Base-by-base conservation (phyloP, 2,113 vertebrate genomes). In the Heloderma charlesbogerti region DNA sequence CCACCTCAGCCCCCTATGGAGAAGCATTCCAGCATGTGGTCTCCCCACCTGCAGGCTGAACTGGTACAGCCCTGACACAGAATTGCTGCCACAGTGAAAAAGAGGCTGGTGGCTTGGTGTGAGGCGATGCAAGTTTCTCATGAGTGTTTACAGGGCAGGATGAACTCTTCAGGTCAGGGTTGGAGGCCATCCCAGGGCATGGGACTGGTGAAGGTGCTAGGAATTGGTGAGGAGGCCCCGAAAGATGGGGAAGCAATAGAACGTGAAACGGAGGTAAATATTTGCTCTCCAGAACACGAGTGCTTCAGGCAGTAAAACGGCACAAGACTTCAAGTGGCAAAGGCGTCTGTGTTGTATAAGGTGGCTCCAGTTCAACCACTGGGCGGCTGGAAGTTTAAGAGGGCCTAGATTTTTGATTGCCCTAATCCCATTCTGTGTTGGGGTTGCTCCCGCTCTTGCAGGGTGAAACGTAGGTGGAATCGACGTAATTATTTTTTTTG, bases 151-250 rank as follows among this genome's bases (percentile, higher is more conserved):
- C 27, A 8, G 15, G 27, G 29, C 12, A 7, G 31, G 40, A 34
- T 3, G 40, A 63, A 37, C 31, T 2, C 54, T 25, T 83, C 3
- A 13, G 71, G 2, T 57, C 5, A 0, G 60, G 45, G 27, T 51
- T 20, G 37, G 63, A 29, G 48, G 48, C 22, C 7, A 74, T 75
- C 48, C 25, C 48, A 37, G 84, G 66, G 0, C 16, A 1, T 0
- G 0, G 0, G 67, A 69, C 27, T 8, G 67, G 27, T 6, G 27
- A 27, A 27, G 67, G 6, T 20, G 4, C 34, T n/a, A 15, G n/a
- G n/a, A 15, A 74, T 4, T 0, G 31, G 48, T 3, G 29, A 54
- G 84, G 85, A 75, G n/a, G 18, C 27, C 79, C 60, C 25, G 0
- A 0, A 20, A 13, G 27, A 2, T 74, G 51, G 75, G 0, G 0